These are phyloP conservation scores for Thera obeliscata DNA, from an alignment of 2,888 invertebrate species.

Conservation along the genomic window DNA sequence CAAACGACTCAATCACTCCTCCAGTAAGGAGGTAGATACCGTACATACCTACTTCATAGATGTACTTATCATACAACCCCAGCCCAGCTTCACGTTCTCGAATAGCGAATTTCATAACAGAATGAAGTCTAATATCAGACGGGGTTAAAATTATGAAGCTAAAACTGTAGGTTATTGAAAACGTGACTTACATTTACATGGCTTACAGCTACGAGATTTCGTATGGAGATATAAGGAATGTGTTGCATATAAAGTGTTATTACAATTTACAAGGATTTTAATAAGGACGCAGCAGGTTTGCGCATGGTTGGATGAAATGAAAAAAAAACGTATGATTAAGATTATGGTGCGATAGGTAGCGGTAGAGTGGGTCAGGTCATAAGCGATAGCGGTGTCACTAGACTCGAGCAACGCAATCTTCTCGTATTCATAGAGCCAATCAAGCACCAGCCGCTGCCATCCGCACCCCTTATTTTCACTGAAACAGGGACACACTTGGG, in stretches of 20 bases:
- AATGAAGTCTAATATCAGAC: slow-evolving; percentile 81
- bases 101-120: slow-evolving; percentile 74
- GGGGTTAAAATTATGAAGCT: slow-evolving; percentile 83
- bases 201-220: slow-evolving; percentile 71
- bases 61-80: slow-evolving; percentile 28
- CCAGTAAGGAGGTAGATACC: slow-evolving; percentile 14
- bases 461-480: slow-evolving; percentile 69
- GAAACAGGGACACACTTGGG: slow-evolving; percentile 40
- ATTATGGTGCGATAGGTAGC: slow-evolving; percentile 40
- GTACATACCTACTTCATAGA: slow-evolving; percentile 30
- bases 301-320: slow-evolving; percentile 32
- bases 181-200: slow-evolving; percentile 84
- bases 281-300: slow-evolving; percentile 41
- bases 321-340: slow-evolving; percentile 33
- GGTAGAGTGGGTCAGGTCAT: slow-evolving; percentile 22
- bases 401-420: slow-evolving; percentile 72
- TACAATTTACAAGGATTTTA: slow-evolving; percentile 46
- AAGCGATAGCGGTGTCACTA: slow-evolving; percentile 43
- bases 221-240: slow-evolving; percentile 57
- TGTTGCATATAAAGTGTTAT: slow-evolving; percentile 47
- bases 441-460: slow-evolving; percentile 78
- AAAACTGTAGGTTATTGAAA: slow-evolving; percentile 84
- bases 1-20: slow-evolving; percentile 44
- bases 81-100: slow-evolving; percentile 38
- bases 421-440: slow-evolving; percentile 83